Evolutionary conservation across 2,797 vertebrate genomes (phyloP), one percentile per base, ranked within the genome.

Genomic region (Acropternis orthonyx): DNA sequence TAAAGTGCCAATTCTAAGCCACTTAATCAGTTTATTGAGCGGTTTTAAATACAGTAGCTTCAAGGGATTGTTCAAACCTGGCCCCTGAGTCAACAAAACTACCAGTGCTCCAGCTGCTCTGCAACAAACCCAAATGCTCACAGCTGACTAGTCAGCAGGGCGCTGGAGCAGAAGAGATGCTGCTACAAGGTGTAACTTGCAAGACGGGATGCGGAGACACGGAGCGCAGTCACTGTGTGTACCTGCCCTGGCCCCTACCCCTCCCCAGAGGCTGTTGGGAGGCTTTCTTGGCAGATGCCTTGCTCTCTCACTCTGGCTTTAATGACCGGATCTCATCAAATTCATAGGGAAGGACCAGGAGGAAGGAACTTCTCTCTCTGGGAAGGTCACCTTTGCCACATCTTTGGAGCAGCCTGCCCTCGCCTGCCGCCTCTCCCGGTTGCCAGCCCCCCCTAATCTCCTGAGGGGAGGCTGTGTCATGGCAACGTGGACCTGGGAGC

Each of bases 391-490:
- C 77, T 97, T 85, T 72, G 59, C 81, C 20, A 24, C 6, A 1
- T 93, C 95, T 91, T 73, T 34, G 1, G 87, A 97, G 93, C 41
- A 0, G 59, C 69, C 75, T 95, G 89, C 85, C 85, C n/a, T 30
- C 5, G 7, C 73, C 85, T 66, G 67, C 93, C 51, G 97, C 89
- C 92, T 91, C 93, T 93, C 69, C 67, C 48, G 10, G 92, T 97
- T 97, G 97, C 97, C 89, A 95, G 86, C 97, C 54, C 63, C 85
- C 89, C 63, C 89, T 94, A 61, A 89, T 95, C 97, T 97, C 97
- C 97, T 97, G 94, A 90, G 91, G 85, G 98, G 41, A 96, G 93
- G 73, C 71, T 92, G 98, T 95, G 27, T 98, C 97, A 97, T 98
- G 97, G 98, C 92, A 97, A 99, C 98, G 67, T 54, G 39, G 43